Evolutionary conservation across 2,888 invertebrate genomes (phyloP), one percentile per base, ranked within the genome.

Genomic region (Stenotaenia linearis): DNA sequence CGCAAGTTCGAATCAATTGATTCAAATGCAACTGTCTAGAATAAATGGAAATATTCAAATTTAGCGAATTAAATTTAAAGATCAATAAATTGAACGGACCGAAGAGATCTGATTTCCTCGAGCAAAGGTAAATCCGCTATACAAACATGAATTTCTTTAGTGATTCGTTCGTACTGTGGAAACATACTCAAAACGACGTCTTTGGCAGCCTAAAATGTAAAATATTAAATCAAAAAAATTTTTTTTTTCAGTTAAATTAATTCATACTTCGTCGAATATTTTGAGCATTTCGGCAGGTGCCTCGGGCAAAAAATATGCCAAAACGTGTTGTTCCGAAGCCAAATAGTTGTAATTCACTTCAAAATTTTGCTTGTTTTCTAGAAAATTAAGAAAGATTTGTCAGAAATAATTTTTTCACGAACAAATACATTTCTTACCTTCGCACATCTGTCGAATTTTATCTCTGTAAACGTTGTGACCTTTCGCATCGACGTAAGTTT

Each of bases 231-330:
- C n/a, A n/a, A n/a, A n/a, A n/a, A n/a, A n/a, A n/a, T n/a, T n/a
- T n/a, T n/a, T n/a, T n/a, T n/a, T n/a, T n/a, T n/a, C n/a, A n/a
- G n/a, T n/a, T n/a, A n/a, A n/a, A n/a, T 3, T 28, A 21, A 74
- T 74, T 74, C 9, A 79, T 28, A 96, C 96, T 87, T 95, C 93
- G 86, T 98, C 96, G 86, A 98, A 96, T 82, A 97, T 96, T 85
- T 93, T 92, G n/a, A 98, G 87, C 93, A 98, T 96, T 88, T 98
- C 97, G 82, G 93, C 91, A 0, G 99, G 99, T 0, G 98, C 98
- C 86, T 99, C 98, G 0, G 98, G 98, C 77, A 99, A 86, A 86
- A 99, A 99, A 86, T 96, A 98, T 0, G 98, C 98, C 75, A 99
- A 78, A 0, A 96, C 95, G 85, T 97, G 96, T 85, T 97, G 97